phyloP scores from a whole-genome alignment of 1,140 invertebrate species.

The Drosophila rhopaloa region DNA sequence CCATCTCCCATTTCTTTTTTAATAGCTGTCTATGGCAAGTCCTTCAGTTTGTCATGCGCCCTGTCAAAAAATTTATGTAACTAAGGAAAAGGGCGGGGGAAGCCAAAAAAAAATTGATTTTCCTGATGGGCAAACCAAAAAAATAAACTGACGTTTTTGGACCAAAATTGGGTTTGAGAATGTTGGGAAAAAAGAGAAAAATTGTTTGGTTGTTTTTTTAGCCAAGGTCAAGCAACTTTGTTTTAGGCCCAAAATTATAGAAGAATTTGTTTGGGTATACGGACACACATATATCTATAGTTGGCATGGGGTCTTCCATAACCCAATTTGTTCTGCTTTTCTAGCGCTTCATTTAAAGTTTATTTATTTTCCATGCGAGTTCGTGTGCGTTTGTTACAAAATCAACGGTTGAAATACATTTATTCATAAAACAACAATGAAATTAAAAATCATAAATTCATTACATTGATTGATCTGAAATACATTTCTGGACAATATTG shows the following conservation, averaged over 20 bases:
- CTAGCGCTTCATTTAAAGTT: constrained; percentile 10
- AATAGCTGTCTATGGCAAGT: constrained; percentile 35
- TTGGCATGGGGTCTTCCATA: constrained; percentile 29
- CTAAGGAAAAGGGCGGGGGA: constrained; percentile 8
- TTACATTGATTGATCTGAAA: constrained; percentile 1
- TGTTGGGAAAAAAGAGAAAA: background rate
- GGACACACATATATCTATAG: constrained; percentile 1
- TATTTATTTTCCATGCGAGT: constrained; percentile 32
- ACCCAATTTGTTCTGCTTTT: constrained; percentile 23
- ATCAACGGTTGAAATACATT: constrained; percentile 17
- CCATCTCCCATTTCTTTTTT: constrained; percentile 10
- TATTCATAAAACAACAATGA: constrained; percentile 7
- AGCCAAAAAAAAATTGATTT: constrained; percentile 36
- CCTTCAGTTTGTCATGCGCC: constrained; percentile 58
- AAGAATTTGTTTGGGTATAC: constrained; percentile 3
- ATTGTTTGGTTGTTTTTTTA: background rate
- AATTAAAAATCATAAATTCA: constrained; percentile 1
- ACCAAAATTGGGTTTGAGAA: constrained; percentile 1
- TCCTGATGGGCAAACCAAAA: constrained; percentile 6
- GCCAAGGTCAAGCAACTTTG: constrained; percentile 35
- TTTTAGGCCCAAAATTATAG: constrained; percentile 1
- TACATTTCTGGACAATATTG: background rate
- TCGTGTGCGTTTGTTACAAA: constrained; percentile 23
- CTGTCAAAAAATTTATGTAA: constrained; percentile 63
- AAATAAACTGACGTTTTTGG: constrained; percentile 7